phyloP scores from a whole-genome alignment of 2,797 vertebrate genomes.

The Acanthornis magna region DNA sequence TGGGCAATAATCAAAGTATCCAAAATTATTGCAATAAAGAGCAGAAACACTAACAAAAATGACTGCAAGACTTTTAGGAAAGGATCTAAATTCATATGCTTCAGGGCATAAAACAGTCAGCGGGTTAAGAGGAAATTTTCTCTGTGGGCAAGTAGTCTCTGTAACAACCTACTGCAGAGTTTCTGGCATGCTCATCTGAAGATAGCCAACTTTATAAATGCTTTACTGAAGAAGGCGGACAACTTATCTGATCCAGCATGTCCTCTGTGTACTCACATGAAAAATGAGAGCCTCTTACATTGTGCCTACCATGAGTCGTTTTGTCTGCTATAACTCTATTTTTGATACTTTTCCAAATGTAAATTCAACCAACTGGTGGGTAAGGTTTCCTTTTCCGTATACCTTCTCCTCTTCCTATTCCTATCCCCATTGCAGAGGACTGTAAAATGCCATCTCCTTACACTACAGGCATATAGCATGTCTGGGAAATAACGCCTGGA shows the following conservation, averaged over 20 bases:
- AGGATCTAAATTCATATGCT: background rate
- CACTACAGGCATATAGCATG: background rate
- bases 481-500: background rate
- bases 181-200: background rate
- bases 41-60: background rate
- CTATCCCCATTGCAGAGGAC: background rate
- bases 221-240: background rate
- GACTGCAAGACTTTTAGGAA: background rate
- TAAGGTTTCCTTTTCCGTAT: background rate
- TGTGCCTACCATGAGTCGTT: background rate
- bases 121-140: background rate
- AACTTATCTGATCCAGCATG: background rate
- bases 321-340: background rate
- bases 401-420: background rate
- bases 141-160: background rate
- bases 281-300: background rate
- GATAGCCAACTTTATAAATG: background rate
- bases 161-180: background rate
- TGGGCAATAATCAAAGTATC: background rate
- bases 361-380: background rate
- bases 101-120: background rate
- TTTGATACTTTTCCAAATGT: constrained; percentile 21
- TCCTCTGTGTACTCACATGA: background rate
- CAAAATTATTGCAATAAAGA: background rate
- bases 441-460: background rate